Base-by-base conservation (phyloP, 2,113 vertebrate species). In the Picathartes gymnocephalus region DNA sequence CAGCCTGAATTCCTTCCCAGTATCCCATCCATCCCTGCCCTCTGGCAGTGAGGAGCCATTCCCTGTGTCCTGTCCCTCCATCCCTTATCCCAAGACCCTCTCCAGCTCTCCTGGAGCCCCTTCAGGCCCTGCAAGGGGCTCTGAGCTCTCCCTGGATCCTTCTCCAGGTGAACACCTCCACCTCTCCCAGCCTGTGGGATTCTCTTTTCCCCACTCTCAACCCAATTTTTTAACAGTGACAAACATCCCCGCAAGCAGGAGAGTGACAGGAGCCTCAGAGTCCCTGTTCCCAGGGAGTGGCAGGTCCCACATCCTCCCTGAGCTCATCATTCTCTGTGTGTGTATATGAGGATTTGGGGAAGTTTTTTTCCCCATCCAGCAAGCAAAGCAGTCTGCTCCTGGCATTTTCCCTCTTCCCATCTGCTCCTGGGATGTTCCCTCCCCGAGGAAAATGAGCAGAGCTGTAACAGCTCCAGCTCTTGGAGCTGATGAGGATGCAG, bases 11-110 rank as follows among this genome's bases (percentile, higher is more conserved):
- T 89, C 5, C 9, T n/a, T 1, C 39, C 28, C n/a, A 18, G 2
- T 1, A 21, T 40, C 45, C 45, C 45, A 66, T 22, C 16, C 0
- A n/a, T 0, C 0, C 1, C 47, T 4, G 0, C 42, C 0, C 25
- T 45, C 21, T 64, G 20, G 6, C 61, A 74, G 4, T 66, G 17
- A 11, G 44, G 15, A 44, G 22, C 33, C 31, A 68, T 74, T 88
- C 51, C 51, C 37, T n/a, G 10, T 25, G n/a, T 60, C 39, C 78
- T 74, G 33, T 68, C 45, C 19, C n/a, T 89, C 45, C 69, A n/a
- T 7, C 2, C 60, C 33, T 66, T 60, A 23, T 45, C 19, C 37
- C 33, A 4, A 48, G 31, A 57, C 58, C 68, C 37, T 81, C 44
- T 58, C 6, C 51, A 50, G 33, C 18, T 74, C 39, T 60, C 45